These are phyloP conservation scores for Campoletis raptor DNA, from an alignment of 2,888 invertebrate genomes.

Conservation along the genomic window DNA sequence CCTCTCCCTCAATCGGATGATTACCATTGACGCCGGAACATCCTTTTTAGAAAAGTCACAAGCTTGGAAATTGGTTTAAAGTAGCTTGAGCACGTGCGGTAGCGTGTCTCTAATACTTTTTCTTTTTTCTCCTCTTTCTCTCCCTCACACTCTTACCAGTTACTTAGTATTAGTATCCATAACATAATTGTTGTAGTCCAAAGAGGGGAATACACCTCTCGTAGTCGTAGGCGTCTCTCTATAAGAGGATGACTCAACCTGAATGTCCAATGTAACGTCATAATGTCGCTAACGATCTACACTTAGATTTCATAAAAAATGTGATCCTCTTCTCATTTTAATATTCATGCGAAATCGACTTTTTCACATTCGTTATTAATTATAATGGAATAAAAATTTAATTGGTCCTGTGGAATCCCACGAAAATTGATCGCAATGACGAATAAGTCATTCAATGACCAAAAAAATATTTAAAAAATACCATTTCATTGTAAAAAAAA, in stretches of 20 bases:
- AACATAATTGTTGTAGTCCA: conserved; percentile 50
- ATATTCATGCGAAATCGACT: conserved; percentile 14
- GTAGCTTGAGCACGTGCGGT: conserved; percentile 70
- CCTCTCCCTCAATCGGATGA: conserved; percentile 30
- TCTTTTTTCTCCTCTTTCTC: conserved; percentile 61
- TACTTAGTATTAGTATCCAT: conserved; percentile 55
- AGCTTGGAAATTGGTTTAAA: conserved; percentile 77
- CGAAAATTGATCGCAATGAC: too few relatives aligned
- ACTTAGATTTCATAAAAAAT: conserved; percentile 29
- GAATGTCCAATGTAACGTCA: conserved; percentile 41
- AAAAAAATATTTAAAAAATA: too few relatives aligned
- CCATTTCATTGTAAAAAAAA: too few relatives aligned
- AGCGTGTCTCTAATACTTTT: conserved; percentile 56
- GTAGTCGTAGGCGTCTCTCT: conserved; percentile 47
- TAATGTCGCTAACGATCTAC: conserved; percentile 40
- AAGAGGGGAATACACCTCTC: conserved; percentile 40
- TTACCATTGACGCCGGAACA: conserved; percentile 73
- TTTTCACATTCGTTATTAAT: background rate
- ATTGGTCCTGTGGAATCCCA: background rate
- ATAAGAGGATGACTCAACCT: conserved; percentile 62
- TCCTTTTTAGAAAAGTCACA: conserved; percentile 74
- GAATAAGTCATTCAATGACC: too few relatives aligned
- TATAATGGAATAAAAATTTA: background rate
- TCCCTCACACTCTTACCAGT: conserved; percentile 61
- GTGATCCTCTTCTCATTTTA: background rate